Conservation (phyloP, 1,140 invertebrate species). For the Bicyclus anynana region DNA sequence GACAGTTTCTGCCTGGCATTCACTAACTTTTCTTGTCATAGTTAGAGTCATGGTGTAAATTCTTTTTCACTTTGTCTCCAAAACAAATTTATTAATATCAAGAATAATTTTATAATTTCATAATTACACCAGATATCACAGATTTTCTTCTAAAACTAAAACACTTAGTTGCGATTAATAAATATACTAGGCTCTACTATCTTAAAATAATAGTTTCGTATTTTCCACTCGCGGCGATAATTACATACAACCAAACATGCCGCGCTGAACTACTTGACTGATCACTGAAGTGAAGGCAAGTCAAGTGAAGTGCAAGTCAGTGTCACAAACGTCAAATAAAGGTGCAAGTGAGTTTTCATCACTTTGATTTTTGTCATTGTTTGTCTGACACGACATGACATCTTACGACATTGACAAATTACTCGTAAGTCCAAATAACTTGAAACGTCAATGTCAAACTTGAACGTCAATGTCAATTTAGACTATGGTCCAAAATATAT, state of each 20-base stretch:
- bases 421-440: too few species aligned
- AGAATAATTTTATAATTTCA: background rate
- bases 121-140: constrained; percentile 7
- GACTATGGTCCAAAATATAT: too few species aligned
- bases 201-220: background rate
- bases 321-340: too few species aligned
- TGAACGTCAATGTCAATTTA: too few species aligned
- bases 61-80: background rate
- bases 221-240: background rate
- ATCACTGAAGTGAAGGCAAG: background rate
- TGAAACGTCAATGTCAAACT: too few species aligned
- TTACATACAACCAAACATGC: background rate
- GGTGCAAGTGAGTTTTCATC: too few species aligned
- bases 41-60: constrained; percentile 54
- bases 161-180: background rate
- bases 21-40: constrained; percentile 67
- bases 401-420: too few species aligned
- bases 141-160: background rate
- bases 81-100: constrained; percentile 1
- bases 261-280: background rate
- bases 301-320: background rate
- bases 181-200: background rate
- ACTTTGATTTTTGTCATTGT: too few species aligned
- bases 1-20: constrained; percentile 62
- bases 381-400: too few species aligned